These are phyloP conservation scores for Cotesia vestalis DNA, from an alignment of 1,140 invertebrate genomes.

Conservation along the genomic window DNA sequence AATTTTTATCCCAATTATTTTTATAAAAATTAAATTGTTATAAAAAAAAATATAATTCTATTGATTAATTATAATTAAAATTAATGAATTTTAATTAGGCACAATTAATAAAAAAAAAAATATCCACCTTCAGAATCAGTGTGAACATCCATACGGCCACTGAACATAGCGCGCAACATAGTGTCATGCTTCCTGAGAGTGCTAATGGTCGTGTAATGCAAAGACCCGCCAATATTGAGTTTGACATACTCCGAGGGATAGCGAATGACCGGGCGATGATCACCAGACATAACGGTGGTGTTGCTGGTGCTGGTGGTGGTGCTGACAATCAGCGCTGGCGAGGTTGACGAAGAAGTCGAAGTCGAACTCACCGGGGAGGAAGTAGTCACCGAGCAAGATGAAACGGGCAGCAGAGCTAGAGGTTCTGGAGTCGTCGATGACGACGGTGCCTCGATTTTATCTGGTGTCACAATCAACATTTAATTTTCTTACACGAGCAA, in stretches of 20 bases:
- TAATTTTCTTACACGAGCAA: slow-evolving; percentile 36
- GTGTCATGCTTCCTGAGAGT: slow-evolving; percentile 97
- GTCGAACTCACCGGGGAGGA: too few relatives aligned
- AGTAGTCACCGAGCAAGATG: not conserved
- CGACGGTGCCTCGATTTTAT: slow-evolving; percentile 43
- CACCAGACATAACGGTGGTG: slow-evolving; percentile 71
- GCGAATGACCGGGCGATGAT: slow-evolving; percentile 84
- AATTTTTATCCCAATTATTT: too few relatives aligned
- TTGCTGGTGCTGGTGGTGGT: slow-evolving; percentile 37
- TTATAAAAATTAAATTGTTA: too few relatives aligned
- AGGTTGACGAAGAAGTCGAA: slow-evolving; percentile 22
- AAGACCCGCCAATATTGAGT: slow-evolving; percentile 93
- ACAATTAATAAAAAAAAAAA: slow-evolving; percentile 5
- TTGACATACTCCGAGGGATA: slow-evolving; percentile 94
- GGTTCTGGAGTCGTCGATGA: slow-evolving; percentile 35
- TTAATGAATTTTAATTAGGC: not conserved
- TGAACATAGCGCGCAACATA: slow-evolving; percentile 99
- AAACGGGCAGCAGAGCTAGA: slow-evolving; percentile 22
- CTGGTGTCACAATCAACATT: slow-evolving; percentile 48
- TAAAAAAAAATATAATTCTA: too few relatives aligned
- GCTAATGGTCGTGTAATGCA: slow-evolving; percentile 93
- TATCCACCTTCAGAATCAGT: slow-evolving; percentile 93
- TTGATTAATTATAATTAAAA: not conserved
- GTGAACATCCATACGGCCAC: slow-evolving; percentile 95
- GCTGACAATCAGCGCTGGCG: slow-evolving; percentile 35